Conservation (phyloP, 2,113 vertebrate genomes). For the Fukomys damarensis region DNA sequence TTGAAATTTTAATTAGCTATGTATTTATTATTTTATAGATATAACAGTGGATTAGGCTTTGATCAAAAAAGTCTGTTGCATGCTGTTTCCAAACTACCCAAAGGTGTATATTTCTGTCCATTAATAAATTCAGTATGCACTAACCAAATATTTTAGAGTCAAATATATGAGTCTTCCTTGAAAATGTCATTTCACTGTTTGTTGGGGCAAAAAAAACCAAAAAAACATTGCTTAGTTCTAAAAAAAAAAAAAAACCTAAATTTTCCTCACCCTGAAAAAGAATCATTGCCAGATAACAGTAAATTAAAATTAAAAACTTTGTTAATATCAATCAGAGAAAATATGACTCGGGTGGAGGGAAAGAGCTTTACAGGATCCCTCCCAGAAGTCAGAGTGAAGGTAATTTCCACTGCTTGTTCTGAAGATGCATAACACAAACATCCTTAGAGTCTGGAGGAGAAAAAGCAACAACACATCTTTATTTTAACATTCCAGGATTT, state of each 20-base stretch:
- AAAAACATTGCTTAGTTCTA: not conserved
- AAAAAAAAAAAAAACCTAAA: not conserved
- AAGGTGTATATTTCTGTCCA: not conserved
- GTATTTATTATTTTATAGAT: slow-evolving; percentile 24
- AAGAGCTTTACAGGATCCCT: slow-evolving; percentile 61
- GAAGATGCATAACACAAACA: slow-evolving; percentile 83
- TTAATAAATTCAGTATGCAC: not conserved
- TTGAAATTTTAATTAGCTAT: not conserved
- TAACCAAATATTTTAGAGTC: not conserved
- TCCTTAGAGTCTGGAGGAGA: slow-evolving; percentile 74
- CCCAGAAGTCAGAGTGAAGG: slow-evolving; percentile 71
- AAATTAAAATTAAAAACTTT: slow-evolving; percentile 27
- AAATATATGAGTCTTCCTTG: not conserved
- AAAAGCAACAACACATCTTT: slow-evolving; percentile 84
- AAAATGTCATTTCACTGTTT: slow-evolving; percentile 5
- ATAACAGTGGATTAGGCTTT: not conserved
- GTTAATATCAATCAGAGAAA: slow-evolving; percentile 30
- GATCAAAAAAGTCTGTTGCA: not conserved
- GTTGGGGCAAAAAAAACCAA: not conserved
- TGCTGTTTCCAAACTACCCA: not conserved
- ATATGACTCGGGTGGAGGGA: slow-evolving; percentile 54
- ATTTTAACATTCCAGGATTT: slow-evolving; percentile 85
- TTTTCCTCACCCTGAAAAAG: not conserved
- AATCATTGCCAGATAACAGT: not conserved
- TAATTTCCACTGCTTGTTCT: slow-evolving; percentile 78